Conservation (phyloP, 2,113 vertebrate species). For the Dasyurus viverrinus region DNA sequence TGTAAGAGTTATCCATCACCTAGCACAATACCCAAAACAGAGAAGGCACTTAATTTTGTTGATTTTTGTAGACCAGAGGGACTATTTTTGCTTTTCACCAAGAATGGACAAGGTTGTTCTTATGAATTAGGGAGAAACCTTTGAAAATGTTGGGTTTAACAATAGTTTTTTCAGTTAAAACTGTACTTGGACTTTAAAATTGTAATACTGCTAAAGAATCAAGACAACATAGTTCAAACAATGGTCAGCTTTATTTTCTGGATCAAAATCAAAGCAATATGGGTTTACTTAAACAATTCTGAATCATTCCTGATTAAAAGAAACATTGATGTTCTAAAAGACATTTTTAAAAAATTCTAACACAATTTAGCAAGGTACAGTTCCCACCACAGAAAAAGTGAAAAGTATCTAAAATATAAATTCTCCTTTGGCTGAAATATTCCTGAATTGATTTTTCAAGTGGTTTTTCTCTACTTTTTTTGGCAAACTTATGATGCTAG, state of each 20-base stretch:
- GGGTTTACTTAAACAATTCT: constrained; percentile 85
- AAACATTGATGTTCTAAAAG: constrained; percentile 82
- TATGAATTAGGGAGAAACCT: neutral
- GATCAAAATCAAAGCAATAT: constrained; percentile 89
- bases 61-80: neutral
- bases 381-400: constrained; percentile 86
- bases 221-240: constrained; percentile 79
- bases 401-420: constrained; percentile 88
- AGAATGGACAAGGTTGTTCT: neutral
- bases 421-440: constrained; percentile 87
- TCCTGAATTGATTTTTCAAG: constrained; percentile 81
- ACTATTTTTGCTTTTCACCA: neutral
- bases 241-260: constrained; percentile 85
- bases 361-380: constrained; percentile 85
- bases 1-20: neutral
- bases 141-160: neutral
- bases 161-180: constrained; percentile 58
- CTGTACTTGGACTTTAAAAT: constrained; percentile 84
- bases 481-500: neutral
- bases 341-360: constrained; percentile 85
- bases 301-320: constrained; percentile 85
- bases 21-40: neutral
- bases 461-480: neutral
- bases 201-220: constrained; percentile 81
- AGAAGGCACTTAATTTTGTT: neutral